phyloP scores from a whole-genome alignment of 2,113 vertebrate genomes.

The Lophochroa leadbeateri region DNA sequence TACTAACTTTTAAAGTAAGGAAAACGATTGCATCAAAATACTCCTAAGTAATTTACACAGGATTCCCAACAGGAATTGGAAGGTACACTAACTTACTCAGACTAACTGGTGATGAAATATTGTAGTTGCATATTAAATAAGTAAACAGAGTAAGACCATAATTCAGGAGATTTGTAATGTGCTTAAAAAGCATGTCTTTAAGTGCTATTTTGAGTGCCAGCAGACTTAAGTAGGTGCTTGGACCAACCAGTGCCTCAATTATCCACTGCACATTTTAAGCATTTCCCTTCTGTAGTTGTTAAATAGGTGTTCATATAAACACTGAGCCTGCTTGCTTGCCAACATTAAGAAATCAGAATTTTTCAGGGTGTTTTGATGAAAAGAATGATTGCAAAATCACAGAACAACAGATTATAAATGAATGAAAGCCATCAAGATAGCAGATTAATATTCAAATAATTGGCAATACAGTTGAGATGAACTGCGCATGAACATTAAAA shows the following conservation, averaged over 20 bases:
- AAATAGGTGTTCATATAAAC: neutral
- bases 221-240: neutral
- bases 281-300: neutral
- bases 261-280: neutral
- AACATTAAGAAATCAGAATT: neutral
- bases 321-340: neutral
- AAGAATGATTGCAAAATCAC: neutral
- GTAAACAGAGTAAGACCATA: neutral
- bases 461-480: neutral
- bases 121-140: neutral
- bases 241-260: neutral
- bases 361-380: neutral
- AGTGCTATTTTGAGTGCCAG: neutral
- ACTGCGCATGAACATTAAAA: neutral
- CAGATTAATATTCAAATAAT: neutral
- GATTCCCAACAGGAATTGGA: neutral
- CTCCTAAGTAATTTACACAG: neutral
- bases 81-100: neutral
- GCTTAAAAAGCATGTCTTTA: neutral
- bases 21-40: neutral
- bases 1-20: neutral
- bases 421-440: neutral
- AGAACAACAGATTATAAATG: neutral
- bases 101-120: rapidly evolving
- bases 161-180: neutral